Percentiles rank a stretch among this genome's conserved stretches.
phyloP scores from a whole-genome alignment of 2,113 vertebrate species.

The Calidris pugnax region DNA sequence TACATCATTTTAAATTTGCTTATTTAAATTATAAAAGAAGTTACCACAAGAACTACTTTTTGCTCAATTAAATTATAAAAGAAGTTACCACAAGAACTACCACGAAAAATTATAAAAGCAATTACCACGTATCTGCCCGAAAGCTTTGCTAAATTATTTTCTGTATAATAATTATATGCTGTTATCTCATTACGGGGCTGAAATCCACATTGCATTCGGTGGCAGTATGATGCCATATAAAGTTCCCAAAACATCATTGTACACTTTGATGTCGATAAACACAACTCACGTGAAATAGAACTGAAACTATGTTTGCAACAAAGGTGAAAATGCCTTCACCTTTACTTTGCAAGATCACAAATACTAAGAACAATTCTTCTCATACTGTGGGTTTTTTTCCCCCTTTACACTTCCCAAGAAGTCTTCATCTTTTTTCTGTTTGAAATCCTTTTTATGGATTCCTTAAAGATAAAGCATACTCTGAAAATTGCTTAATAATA shows the following conservation, averaged over 20 bases:
- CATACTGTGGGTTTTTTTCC: rapidly evolving
- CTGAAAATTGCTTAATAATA: background rate
- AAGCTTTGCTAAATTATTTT: background rate
- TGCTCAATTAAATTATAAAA: background rate
- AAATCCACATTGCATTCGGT: background rate
- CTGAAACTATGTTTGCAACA: background rate
- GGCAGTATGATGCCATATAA: background rate
- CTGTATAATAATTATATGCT: background rate
- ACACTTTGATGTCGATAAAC: background rate
- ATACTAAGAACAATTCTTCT: background rate
- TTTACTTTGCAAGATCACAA: background rate
- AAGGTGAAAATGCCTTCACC: background rate
- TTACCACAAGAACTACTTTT: background rate
- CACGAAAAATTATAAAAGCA: too few species aligned
- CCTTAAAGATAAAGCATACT: background rate
- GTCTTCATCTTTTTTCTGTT: background rate
- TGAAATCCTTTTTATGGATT: background rate
- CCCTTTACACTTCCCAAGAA: background rate
- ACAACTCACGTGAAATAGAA: background rate
- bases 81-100: background rate
- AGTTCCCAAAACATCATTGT: background rate
- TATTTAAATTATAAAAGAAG: background rate
- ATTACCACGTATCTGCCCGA: background rate
- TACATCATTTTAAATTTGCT: background rate
- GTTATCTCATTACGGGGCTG: background rate